Base-by-base conservation (phyloP, 2,888 invertebrate genomes). In the Petrolisthes cinctipes region DNA sequence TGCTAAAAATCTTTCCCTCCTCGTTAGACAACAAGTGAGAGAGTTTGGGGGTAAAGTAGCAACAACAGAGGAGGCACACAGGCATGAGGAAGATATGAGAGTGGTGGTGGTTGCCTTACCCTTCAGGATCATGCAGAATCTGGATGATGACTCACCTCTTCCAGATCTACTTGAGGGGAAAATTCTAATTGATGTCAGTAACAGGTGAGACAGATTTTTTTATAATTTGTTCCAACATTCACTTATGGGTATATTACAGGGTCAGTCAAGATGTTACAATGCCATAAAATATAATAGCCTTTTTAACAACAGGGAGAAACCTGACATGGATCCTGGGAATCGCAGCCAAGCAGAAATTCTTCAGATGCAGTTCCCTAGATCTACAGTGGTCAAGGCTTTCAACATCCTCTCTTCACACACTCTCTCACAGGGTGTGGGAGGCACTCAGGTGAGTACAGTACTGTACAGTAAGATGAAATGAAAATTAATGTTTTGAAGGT, bases 361-460 rank as follows among this genome's bases (percentile, higher is more conserved):
- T 11, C 82, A 82, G 82, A 23, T 37, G 11, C 66, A 66, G 17
- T 20, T 82, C 9, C 61, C 61, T 37, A 23, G 37, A 7, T 61
- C 82, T 14, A 20, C 11, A 37, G 82, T 82, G 61, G 82, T 82
- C 37, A 82, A 82, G 82, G 82, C 66, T 4, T 82, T 82, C 51
- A 82, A 82, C 53, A 66, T 66, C 23, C 75, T 75, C 20, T 83
- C 75, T 2, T 54, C 71, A 54, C 56, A 73, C 14, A 20, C 73
- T 4, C 75, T 75, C 23, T 11, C 73, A 1, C 23, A 14, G 2
- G 75, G 75, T 14, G 20, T 17, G 7, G 37, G 68, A 5, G 71
- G 68, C 51, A 82, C 37, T 37, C 51, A 68, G n/a, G 20, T 54
- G 20, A n/a, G 51, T 66, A 17, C 66, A n/a, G 51, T 66, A 17